Percentiles rank a stretch among this genome's conserved stretches.
phyloP scores from a whole-genome alignment of 2,797 vertebrate species.

The Leuciscus waleckii region DNA sequence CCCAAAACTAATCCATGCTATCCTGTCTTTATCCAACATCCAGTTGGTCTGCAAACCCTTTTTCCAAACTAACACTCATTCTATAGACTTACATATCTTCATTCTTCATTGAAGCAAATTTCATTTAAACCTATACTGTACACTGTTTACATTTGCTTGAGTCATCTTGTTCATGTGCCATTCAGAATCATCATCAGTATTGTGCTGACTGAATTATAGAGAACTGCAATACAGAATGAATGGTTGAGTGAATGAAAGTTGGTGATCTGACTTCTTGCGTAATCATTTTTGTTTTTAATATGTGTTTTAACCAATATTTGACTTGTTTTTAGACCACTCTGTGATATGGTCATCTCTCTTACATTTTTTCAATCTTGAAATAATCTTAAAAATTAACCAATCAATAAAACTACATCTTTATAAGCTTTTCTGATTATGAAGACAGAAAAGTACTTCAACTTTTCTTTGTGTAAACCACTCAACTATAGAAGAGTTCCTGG shows the following conservation, averaged over 20 bases:
- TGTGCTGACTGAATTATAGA: slow-evolving; percentile 61
- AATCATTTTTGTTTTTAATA: slow-evolving; percentile 47
- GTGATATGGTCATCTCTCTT: slow-evolving; percentile 80
- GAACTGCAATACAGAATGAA: slow-evolving; percentile 70
- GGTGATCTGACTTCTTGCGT: slow-evolving; percentile 42
- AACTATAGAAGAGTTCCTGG: slow-evolving; percentile 79
- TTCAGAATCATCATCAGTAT: slow-evolving; percentile 67
- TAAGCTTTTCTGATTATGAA: slow-evolving; percentile 74
- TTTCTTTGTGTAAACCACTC: slow-evolving; percentile 84
- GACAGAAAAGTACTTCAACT: slow-evolving; percentile 78
- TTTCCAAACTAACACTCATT: slow-evolving; percentile 76
- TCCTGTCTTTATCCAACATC: slow-evolving; percentile 71
- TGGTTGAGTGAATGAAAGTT: slow-evolving; percentile 52
- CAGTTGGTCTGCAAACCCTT: slow-evolving; percentile 70
- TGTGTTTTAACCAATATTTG: slow-evolving; percentile 58
- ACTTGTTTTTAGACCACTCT: slow-evolving; percentile 74
- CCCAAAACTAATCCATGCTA: slow-evolving; percentile 69
- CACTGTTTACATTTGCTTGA: slow-evolving; percentile 71
- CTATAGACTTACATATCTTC: slow-evolving; percentile 73
- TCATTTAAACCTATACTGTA: slow-evolving; percentile 68
- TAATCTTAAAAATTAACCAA: slow-evolving; percentile 68
- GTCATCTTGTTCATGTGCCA: slow-evolving; percentile 70
- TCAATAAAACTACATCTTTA: slow-evolving; percentile 77
- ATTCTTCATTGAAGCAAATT: slow-evolving; percentile 69
- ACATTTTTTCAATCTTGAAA: slow-evolving; percentile 67